phyloP scores from a whole-genome alignment of 2,113 vertebrate genomes.

The Microcebus griseorufus region DNA sequence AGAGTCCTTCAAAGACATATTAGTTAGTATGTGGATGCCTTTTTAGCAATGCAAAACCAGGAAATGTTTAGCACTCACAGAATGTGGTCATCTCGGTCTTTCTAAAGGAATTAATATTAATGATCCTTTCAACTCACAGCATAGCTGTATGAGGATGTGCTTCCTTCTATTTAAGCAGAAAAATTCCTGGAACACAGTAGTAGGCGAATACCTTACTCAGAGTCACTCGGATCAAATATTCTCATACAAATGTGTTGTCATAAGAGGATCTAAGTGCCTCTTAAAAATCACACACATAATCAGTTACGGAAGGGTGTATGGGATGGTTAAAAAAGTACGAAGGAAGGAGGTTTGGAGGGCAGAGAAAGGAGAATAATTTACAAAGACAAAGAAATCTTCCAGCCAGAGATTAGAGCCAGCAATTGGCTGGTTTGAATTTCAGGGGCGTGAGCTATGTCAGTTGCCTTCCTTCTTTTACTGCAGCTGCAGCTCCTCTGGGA shows the following conservation, averaged over 20 bases:
- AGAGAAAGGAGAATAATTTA: background rate
- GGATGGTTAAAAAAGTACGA: background rate
- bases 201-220: background rate
- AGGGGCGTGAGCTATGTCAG: background rate
- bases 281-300: slow-evolving; percentile 1
- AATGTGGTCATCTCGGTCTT: slow-evolving; percentile 9
- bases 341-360: background rate
- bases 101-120: slow-evolving; percentile 36
- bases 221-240: background rate
- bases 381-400: background rate
- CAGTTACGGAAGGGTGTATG: background rate
- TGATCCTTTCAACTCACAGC: background rate
- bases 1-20: background rate
- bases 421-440: background rate
- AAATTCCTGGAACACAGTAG: background rate
- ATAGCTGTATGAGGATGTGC: background rate
- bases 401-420: background rate
- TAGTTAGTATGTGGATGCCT: background rate
- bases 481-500: background rate
- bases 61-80: slow-evolving; percentile 34
- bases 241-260: background rate
- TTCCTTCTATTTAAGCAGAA: slow-evolving; percentile 33
- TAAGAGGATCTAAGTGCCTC: background rate
- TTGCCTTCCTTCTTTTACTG: background rate
- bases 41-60: background rate